phyloP scores from a whole-genome alignment of 2,888 invertebrate genomes.

The Boloria euphrosyne region DNA sequence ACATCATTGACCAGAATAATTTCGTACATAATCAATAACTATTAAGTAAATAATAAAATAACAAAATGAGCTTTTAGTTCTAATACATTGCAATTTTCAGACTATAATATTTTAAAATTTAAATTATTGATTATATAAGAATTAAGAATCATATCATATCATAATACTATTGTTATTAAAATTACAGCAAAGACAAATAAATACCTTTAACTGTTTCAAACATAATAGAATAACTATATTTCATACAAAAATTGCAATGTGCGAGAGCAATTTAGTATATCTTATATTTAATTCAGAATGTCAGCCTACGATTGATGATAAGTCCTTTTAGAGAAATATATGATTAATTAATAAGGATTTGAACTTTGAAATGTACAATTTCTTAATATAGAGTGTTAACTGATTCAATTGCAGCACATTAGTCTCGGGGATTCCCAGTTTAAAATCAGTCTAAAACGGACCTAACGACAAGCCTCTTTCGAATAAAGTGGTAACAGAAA shows the following conservation, averaged over 20 bases:
- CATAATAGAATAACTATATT: too few species aligned
- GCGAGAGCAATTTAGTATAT: background rate
- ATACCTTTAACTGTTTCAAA: too few species aligned
- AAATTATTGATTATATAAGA: conserved; percentile 1
- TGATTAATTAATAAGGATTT: conserved; percentile 9
- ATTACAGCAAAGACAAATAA: too few species aligned
- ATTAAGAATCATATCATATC: conserved; percentile 12
- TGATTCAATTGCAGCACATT: conserved; percentile 17
- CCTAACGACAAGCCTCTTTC: conserved; percentile 65
- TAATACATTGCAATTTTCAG: conserved; percentile 33
- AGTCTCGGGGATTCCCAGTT: conserved; percentile 19
- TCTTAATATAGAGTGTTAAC: background rate
- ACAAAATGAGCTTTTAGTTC: conserved; percentile 47
- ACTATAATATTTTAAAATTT: background rate
- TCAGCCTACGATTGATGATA: conserved; percentile 1
- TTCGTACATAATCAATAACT: conserved; percentile 57
- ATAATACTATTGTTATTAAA: too few species aligned
- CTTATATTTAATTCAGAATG: conserved; percentile 4
- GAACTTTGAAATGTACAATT: background rate
- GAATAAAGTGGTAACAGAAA: conserved; percentile 64
- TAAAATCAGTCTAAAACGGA: conserved; percentile 39
- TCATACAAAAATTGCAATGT: conserved; percentile 2
- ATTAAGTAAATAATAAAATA: conserved; percentile 58
- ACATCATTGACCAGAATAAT: conserved; percentile 74
- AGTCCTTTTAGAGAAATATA: background rate